Base-by-base conservation (phyloP, 2,797 vertebrate genomes). In the Lycodopsis pacificus region DNA sequence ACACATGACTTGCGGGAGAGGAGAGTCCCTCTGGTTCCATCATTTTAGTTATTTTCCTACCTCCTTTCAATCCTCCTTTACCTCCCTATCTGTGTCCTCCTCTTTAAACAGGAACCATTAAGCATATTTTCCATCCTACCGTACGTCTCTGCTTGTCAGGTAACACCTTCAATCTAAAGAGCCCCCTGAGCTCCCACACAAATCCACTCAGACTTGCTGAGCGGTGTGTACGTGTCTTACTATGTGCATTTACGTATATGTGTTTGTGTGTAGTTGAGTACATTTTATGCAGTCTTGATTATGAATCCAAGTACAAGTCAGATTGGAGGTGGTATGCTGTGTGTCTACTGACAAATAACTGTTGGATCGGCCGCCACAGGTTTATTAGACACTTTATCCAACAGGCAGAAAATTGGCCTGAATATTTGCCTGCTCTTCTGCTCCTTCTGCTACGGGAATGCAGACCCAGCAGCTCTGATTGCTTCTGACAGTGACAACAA, bases 401-500 rank as follows among this genome's bases (percentile, higher is more conserved):
- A 83, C 79, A 88, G 78, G 86, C 89, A 88, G 87, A 92, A 86
- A 88, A 91, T 90, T 91, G 90, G 84, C 90, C 85, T 74, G 87
- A 82, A 86, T 86, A 85, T 83, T 88, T 91, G 81, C 78, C 76
- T 85, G 84, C 76, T 85, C 82, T 76, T 91, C 73, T 71, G 74
- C 77, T 88, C 78, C 80, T 81, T 80, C 72, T 85, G 76, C 84
- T 83, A 80, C 32, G 30, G 71, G 82, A 82, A 89, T 30, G 80
- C 78, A 84, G 80, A 69, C 87, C 82, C 71, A 78, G 86, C 73
- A 73, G 79, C 76, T 86, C 69, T 90, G 88, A 93, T 94, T 93
- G 88, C 77, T 86, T 92, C 86, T 92, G 92, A 94, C 91, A 93
- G 79, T 87, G 89, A 93, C 93, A 92, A 91, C 88, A 91, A 88